Conservation (phyloP, 2,113 vertebrate genomes). For the Actenoides hombroni region DNA sequence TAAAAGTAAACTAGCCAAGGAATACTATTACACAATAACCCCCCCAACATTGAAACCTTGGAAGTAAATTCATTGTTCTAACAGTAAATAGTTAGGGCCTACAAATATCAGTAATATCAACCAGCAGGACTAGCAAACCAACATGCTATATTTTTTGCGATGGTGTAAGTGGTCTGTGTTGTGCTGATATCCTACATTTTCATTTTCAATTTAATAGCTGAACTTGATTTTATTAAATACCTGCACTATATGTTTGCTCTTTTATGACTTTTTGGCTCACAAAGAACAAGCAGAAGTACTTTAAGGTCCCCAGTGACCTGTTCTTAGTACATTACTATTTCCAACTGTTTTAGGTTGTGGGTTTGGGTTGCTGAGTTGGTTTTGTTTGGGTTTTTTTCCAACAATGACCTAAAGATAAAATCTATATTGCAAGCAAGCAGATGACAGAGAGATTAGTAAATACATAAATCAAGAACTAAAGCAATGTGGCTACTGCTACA, state of each 20-base stretch:
- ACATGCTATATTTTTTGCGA: not conserved
- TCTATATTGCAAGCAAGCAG: not conserved
- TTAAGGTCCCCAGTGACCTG: not conserved
- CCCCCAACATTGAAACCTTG: not conserved
- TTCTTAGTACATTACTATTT: not conserved
- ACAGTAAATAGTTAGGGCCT: not conserved
- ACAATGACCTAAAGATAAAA: not conserved
- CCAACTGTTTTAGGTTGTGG: not conserved
- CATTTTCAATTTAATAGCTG: not conserved
- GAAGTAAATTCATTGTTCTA: not conserved
- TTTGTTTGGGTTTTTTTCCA: not conserved
- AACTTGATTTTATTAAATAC: constrained; percentile 32
- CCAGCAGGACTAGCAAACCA: not conserved
- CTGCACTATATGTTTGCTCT: not conserved
- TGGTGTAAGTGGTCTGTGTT: not conserved
- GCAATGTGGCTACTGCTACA: not conserved
- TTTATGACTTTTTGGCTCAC: constrained; percentile 14
- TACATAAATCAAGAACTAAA: not conserved
- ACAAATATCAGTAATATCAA: not conserved
- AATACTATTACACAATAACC: not conserved
- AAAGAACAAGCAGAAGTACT: not conserved
- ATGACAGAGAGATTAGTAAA: not conserved
- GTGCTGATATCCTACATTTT: not conserved
- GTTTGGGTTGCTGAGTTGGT: not conserved
- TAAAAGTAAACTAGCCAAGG: not conserved